Percentiles rank a stretch among this genome's conserved stretches.
Conservation (phyloP, 2,113 vertebrate genomes). For the Larimichthys polyactis region DNA sequence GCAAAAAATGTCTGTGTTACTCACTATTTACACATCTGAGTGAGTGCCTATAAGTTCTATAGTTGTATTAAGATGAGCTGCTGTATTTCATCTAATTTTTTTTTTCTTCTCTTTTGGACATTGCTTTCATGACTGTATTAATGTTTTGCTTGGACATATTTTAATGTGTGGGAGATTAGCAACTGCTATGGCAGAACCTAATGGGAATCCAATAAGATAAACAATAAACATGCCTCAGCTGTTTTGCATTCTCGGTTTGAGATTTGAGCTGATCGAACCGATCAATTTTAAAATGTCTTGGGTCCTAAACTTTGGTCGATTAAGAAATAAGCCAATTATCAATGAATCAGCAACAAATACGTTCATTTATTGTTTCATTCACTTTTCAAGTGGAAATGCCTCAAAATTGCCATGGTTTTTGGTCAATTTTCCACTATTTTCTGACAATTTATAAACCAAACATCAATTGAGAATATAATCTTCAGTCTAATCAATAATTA, state of each 20-base stretch:
- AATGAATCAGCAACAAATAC: neutral
- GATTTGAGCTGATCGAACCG: neutral
- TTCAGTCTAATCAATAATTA: neutral
- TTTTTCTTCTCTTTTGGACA: neutral
- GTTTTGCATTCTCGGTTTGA: neutral
- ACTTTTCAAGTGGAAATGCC: too few species aligned
- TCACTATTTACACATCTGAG: neutral
- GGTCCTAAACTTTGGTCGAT: too few species aligned
- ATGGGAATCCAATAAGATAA: neutral
- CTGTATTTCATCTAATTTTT: neutral
- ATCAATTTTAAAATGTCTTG: neutral
- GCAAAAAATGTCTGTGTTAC: constrained; percentile 24
- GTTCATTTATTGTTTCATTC: neutral
- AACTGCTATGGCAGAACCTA: neutral
- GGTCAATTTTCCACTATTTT: neutral
- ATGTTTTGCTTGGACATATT: neutral
- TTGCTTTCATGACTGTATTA: neutral
- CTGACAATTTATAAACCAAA: neutral
- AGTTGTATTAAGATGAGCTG: neutral
- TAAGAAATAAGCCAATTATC: neutral
- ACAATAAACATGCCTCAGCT: neutral
- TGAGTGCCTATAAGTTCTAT: neutral
- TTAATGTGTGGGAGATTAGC: neutral
- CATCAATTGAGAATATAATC: neutral
- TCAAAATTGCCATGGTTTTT: neutral